Percentiles rank a stretch among this genome's conserved stretches.
phyloP scores from a whole-genome alignment of 2,888 invertebrate genomes.

The Metallyticus violacea region DNA sequence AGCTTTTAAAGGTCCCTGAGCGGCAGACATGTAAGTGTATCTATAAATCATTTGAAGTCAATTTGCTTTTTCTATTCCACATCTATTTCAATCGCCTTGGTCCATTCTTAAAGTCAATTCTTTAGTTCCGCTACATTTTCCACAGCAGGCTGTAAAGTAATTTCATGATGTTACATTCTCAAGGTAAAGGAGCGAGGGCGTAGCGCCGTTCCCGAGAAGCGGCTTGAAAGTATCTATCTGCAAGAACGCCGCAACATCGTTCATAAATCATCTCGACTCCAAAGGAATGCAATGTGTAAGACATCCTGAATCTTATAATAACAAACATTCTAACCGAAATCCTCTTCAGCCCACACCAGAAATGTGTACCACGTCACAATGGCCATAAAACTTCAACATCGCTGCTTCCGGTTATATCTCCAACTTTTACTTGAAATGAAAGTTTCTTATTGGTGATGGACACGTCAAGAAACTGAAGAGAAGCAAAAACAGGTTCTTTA shows the following conservation, averaged over 20 bases:
- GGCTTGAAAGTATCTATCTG: background rate
- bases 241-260: background rate
- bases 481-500: too few species aligned
- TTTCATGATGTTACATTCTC: background rate
- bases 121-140: background rate
- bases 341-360: background rate
- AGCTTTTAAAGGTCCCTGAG: too few species aligned
- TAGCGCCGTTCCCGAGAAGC: too few species aligned
- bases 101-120: background rate
- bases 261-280: background rate
- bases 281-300: background rate
- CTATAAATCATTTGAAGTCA: background rate
- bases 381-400: background rate
- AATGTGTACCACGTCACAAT: background rate
- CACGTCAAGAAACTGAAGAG: background rate
- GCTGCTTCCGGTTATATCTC: background rate
- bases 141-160: background rate
- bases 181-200: too few species aligned
- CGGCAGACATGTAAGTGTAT: too few species aligned
- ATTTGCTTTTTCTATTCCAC: background rate
- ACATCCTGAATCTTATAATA: background rate
- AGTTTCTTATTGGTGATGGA: background rate
- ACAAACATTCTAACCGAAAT: background rate
- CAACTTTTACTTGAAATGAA: background rate
- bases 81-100: background rate